These are phyloP conservation scores for Myopa tessellatipennis DNA, from an alignment of 2,888 invertebrate genomes.

Conservation along the genomic window DNA sequence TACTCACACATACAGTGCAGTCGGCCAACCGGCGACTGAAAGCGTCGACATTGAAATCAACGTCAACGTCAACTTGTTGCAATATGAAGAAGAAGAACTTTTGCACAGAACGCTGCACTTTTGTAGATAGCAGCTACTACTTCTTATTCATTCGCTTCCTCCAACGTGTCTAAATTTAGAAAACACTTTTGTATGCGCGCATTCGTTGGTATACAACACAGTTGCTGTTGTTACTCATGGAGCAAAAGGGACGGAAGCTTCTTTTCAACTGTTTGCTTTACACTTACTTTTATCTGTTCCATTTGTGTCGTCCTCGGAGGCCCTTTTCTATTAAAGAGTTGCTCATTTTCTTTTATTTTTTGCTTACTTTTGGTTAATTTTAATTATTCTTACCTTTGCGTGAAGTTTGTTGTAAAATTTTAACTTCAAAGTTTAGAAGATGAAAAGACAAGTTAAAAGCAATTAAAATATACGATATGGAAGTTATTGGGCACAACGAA, in stretches of 20 bases:
- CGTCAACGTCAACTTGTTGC: conserved; percentile 36
- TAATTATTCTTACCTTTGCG: background rate
- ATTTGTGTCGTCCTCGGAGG: background rate
- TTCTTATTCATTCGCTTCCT: background rate
- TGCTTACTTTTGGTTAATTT: background rate
- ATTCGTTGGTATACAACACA: conserved; percentile 13
- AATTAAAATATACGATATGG: too few relatives aligned
- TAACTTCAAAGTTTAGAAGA: too few relatives aligned
- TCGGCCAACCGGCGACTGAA: background rate
- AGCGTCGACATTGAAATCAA: conserved; percentile 34
- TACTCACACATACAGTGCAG: background rate
- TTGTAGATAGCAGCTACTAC: background rate
- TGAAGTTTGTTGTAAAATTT: background rate
- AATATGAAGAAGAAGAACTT: background rate
- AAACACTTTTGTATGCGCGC: conserved; percentile 11
- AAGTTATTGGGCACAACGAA: too few relatives aligned
- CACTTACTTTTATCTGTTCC: too few relatives aligned
- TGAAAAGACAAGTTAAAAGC: too few relatives aligned
- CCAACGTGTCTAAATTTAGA: conserved; percentile 37
- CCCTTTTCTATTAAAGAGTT: background rate
- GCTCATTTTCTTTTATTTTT: background rate
- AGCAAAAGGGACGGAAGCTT: background rate
- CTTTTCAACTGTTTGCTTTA: background rate
- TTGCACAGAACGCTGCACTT: background rate
- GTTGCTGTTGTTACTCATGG: background rate